phyloP scores from a whole-genome alignment of 2,113 vertebrate species.

The Lucifuga dentata region DNA sequence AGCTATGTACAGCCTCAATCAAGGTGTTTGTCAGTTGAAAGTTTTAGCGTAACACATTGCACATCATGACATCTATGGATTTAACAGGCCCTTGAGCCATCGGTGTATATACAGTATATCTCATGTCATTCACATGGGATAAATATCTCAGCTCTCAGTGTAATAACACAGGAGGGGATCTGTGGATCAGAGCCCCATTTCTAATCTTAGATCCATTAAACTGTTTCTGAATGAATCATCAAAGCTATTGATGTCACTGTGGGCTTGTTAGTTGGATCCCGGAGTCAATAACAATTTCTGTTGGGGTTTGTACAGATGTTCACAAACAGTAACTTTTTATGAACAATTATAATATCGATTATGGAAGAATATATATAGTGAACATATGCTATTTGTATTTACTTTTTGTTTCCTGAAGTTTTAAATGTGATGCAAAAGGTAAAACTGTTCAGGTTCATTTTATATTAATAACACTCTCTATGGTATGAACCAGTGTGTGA shows the following conservation, averaged over 20 bases:
- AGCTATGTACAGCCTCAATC: constrained; percentile 65
- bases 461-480: too few relatives aligned
- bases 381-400: constrained; percentile 7
- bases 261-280: constrained; percentile 65
- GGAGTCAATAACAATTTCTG: constrained; percentile 69
- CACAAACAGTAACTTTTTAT: constrained; percentile 35
- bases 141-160: constrained; percentile 64
- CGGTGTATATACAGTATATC: constrained; percentile 52
- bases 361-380: constrained; percentile 10
- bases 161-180: constrained; percentile 76
- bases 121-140: constrained; percentile 62
- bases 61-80: constrained; percentile 78
- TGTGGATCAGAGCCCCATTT: constrained; percentile 67
- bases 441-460: background rate
- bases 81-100: constrained; percentile 73
- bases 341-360: constrained; percentile 1
- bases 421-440: background rate
- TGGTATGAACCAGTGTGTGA: too few relatives aligned
- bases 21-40: constrained; percentile 75
- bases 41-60: constrained; percentile 76
- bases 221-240: constrained; percentile 77
- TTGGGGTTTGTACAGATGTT: constrained; percentile 44
- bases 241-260: constrained; percentile 68
- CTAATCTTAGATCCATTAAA: constrained; percentile 76
- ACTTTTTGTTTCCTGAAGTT: constrained; percentile 15